Evolutionary conservation across 1,140 invertebrate genomes (phyloP), one percentile per base, ranked within the genome.

Genomic region (Zophobas atratus): DNA sequence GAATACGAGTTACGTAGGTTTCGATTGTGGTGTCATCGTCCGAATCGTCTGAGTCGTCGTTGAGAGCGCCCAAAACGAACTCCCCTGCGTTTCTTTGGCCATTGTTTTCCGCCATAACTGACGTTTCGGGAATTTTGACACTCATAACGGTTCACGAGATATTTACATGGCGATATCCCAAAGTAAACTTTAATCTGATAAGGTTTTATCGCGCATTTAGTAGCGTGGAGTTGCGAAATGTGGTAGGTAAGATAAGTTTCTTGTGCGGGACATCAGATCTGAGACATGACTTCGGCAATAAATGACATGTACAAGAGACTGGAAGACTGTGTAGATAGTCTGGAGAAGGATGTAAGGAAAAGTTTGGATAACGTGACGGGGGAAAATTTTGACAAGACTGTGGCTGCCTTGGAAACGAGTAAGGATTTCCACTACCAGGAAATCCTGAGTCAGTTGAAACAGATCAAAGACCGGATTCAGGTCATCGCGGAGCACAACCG

Each of bases 31-130:
- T 20, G 20, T 70, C 32, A 36, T 51, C n/a, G 34, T 46, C 32
- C n/a, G 91, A 85, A 86, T 93, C 75, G 41, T 77, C 80, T 43
- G 90, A 89, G 56, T 88, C 86, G 57, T 79, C 57, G 34, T 82
- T 76, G 75, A 85, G 83, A 32, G 60, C 2, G 0, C 39, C 60
- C 4, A 67, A 2, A 2, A 67, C 60, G 41, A 32, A 43, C 60
- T 67, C 60, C 1, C 20, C 20, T 6, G 35, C 39, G 8, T 36
- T 33, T 20, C 36, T 1, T 20, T 20, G 20, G 32, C 55, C 32
- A 67, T 43, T 41, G 3, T 67, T 43, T 41, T 39, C 39, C 34
- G 60, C 60, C 60, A 67, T 67, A 36, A 67, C 60, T 43, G 60
- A 20, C 41, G 43, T 67, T 67, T 67, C 43, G 60, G 20, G 38